Evolutionary conservation across 2,797 vertebrate species (phyloP).

Genomic region (Meriones psammophilus): DNA sequence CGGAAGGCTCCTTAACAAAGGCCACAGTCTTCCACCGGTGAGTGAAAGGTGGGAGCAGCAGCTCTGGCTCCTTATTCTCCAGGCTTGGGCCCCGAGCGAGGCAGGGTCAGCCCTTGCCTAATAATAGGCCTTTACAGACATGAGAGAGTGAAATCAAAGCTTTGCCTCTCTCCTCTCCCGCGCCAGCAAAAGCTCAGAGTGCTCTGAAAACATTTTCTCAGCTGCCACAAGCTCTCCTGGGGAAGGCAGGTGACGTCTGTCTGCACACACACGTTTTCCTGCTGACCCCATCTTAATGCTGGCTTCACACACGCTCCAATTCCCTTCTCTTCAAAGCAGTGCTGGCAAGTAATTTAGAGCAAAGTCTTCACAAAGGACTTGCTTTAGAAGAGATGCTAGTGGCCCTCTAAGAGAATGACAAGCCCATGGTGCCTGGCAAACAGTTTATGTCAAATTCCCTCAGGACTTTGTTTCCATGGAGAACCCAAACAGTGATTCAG

Average conservation of each 20-base stretch:
- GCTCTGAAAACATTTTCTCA: conserved; percentile 44
- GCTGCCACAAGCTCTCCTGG: conserved; percentile 53
- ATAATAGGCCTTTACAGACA: conserved; percentile 21
- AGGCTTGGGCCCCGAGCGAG: not conserved
- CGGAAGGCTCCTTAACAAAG: not conserved
- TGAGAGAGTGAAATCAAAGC: not conserved
- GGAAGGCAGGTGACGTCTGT: conserved; percentile 54
- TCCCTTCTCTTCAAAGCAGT: conserved; percentile 1
- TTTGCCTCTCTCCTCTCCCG: not conserved
- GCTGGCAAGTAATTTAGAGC: not conserved
- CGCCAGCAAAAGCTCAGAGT: not conserved
- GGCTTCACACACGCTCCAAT: not conserved
- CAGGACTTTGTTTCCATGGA: conserved; percentile 50
- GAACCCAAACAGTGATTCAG: conserved; percentile 69
- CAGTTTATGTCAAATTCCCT: conserved; percentile 40
- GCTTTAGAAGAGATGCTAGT: conserved; percentile 28
- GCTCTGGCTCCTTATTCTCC: conserved; percentile 22
- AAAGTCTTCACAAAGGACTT: conserved; percentile 27
- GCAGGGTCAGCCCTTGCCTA: conserved; percentile 9
- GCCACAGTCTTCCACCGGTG: not conserved
- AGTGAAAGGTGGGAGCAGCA: not conserved
- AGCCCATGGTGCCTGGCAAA: conserved; percentile 1
- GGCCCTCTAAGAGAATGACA: conserved; percentile 38
- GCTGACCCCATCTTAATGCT: not conserved
- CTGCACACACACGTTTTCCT: not conserved